Conservation (phyloP, 2,888 invertebrate species). For the Ectemnius continuus region DNA sequence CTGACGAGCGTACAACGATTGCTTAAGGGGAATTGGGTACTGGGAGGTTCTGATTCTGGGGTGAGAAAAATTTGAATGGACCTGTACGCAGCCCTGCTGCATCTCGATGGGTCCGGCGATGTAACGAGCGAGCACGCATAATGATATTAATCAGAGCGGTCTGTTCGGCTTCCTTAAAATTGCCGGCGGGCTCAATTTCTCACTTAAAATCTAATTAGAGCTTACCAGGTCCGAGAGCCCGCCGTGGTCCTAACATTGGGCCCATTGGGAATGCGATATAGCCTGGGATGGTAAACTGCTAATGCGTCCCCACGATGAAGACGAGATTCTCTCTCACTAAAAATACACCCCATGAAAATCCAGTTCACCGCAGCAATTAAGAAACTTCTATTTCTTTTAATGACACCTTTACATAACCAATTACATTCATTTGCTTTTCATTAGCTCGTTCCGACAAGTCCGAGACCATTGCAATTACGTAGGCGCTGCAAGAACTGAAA, state of each 20-base stretch:
- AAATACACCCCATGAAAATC: constrained; percentile 74
- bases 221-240: constrained; percentile 55
- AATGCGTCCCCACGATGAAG: constrained; percentile 72
- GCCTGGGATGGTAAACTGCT: constrained; percentile 48
- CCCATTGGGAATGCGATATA: constrained; percentile 28
- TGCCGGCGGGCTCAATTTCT: constrained; percentile 77
- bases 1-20: too few species aligned
- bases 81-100: constrained; percentile 47
- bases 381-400: too few species aligned
- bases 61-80: constrained; percentile 28
- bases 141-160: constrained; percentile 77
- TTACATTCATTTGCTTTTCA: too few species aligned
- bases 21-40: too few species aligned
- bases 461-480: too few species aligned
- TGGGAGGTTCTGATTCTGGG: too few species aligned
- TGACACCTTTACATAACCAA: too few species aligned
- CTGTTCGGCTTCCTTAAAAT: constrained; percentile 77
- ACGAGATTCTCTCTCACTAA: constrained; percentile 64
- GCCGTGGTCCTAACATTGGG: constrained; percentile 56
- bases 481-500: too few species aligned
- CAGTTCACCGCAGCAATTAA: constrained; percentile 67
- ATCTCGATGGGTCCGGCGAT: constrained; percentile 38
- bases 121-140: constrained; percentile 63
- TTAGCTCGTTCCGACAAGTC: too few species aligned
- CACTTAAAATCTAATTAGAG: constrained; percentile 78